phyloP scores from a whole-genome alignment of 2,113 vertebrate genomes.

The Carassius gibelio region DNA sequence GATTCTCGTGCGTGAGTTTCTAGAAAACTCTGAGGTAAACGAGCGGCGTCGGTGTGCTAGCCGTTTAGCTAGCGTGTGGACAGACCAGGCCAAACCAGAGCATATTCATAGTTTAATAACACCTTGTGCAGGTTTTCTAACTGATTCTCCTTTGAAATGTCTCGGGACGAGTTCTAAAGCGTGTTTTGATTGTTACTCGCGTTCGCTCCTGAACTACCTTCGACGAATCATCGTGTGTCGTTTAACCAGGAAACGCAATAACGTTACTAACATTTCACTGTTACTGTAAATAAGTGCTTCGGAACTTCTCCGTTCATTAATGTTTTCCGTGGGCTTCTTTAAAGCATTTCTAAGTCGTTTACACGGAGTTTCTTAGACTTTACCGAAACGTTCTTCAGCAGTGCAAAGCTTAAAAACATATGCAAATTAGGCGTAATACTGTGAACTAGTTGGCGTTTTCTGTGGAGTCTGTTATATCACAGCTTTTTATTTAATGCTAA shows the following conservation, averaged over 20 bases:
- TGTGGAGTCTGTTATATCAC: background rate
- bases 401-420: background rate
- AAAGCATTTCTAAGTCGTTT: background rate
- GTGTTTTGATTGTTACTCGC: background rate
- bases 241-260: background rate
- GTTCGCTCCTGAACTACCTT: background rate
- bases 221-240: background rate
- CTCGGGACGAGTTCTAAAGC: background rate
- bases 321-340: background rate
- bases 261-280: background rate
- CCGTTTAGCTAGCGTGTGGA: background rate
- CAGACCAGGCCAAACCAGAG: slow-evolving; percentile 1
- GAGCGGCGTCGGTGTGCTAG: background rate
- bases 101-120: background rate
- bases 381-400: too few species aligned
- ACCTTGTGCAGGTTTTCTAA: background rate
- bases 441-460: too few species aligned
- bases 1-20: background rate
- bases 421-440: background rate
- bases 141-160: background rate
- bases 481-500: background rate
- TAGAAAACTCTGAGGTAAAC: background rate
- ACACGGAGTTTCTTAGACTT: background rate
- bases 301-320: too few species aligned
- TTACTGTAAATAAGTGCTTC: background rate